A percentile compares a stretch with the other conserved stretches of the same genome.
Conservation (phyloP, 1,140 invertebrate species). For the Drosophila kikkawai region DNA sequence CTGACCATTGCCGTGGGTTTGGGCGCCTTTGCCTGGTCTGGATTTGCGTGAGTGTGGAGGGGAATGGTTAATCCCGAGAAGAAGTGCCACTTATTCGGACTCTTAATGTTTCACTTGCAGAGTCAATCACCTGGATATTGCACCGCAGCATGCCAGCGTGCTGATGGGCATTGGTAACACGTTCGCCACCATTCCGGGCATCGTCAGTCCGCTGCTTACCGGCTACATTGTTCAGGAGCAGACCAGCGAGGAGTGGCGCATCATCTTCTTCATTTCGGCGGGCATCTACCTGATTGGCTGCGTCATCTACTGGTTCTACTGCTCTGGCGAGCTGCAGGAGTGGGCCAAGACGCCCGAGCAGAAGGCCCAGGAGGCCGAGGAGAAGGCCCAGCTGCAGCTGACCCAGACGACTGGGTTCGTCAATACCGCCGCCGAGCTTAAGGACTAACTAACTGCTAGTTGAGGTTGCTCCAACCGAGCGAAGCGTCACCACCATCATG, state of each 20-base stretch:
- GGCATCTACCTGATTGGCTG: conserved; percentile 92
- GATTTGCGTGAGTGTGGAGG: conserved; percentile 89
- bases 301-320: conserved; percentile 91
- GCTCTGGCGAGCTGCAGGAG: conserved; percentile 91
- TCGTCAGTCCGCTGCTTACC: conserved; percentile 92
- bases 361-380: conserved; percentile 62
- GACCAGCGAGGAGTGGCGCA: conserved; percentile 91
- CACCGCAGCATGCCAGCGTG: conserved; percentile 92
- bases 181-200: conserved; percentile 94
- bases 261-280: conserved; percentile 93
- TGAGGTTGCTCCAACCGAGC: not conserved
- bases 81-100: not conserved
- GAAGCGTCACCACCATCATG: conserved; percentile 54
- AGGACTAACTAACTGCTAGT: conserved; percentile 48
- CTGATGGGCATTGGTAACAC: conserved; percentile 96
- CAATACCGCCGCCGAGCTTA: conserved; percentile 69
- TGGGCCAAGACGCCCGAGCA: conserved; percentile 88
- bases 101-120: conserved; percentile 84
- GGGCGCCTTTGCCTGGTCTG: conserved; percentile 95
- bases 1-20: conserved; percentile 94
- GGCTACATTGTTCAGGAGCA: conserved; percentile 91
- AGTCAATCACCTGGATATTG: conserved; percentile 95
- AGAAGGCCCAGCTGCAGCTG: conserved; percentile 65
- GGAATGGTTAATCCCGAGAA: not conserved
- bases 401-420: conserved; percentile 60